phyloP scores from a whole-genome alignment of 2,888 invertebrate species.

The Antheraea assamensis region DNA sequence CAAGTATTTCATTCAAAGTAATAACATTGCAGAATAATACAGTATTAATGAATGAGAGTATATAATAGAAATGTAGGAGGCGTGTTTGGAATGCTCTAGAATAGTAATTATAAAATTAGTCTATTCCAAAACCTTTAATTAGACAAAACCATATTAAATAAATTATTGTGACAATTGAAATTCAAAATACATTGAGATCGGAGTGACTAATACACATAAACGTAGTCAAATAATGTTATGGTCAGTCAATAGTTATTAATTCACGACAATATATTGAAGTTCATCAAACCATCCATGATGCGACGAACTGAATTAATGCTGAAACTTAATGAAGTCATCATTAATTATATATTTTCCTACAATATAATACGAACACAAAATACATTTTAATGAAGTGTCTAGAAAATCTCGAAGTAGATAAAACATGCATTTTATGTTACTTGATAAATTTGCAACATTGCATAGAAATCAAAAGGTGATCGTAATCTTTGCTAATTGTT shows the following conservation, averaged over 20 bases:
- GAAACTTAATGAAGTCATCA: constrained; percentile 16
- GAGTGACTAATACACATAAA: neutral
- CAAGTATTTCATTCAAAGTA: neutral
- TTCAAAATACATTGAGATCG: neutral
- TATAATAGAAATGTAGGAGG: too few relatives aligned
- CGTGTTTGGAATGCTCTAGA: too few relatives aligned
- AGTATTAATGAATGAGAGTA: neutral
- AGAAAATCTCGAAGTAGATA: neutral
- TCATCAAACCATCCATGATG: constrained; percentile 16
- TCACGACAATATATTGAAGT: constrained; percentile 8
- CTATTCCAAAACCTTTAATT: too few relatives aligned
- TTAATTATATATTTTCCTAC: constrained; percentile 11
- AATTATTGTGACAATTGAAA: neutral
- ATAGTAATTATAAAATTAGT: too few relatives aligned
- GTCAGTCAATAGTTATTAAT: neutral
- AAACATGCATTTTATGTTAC: neutral
- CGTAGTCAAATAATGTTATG: neutral
- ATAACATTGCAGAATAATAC: neutral
- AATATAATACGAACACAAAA: neutral
- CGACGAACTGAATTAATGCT: constrained; percentile 11
- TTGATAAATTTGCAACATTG: neutral
- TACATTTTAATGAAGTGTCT: neutral
- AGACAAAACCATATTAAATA: neutral
- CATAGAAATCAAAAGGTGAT: neutral
- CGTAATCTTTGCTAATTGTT: neutral